Evolutionary conservation across 2,888 invertebrate genomes (phyloP), one percentile per base, ranked within the genome.

Genomic region (Macrosiphum euphorbiae): DNA sequence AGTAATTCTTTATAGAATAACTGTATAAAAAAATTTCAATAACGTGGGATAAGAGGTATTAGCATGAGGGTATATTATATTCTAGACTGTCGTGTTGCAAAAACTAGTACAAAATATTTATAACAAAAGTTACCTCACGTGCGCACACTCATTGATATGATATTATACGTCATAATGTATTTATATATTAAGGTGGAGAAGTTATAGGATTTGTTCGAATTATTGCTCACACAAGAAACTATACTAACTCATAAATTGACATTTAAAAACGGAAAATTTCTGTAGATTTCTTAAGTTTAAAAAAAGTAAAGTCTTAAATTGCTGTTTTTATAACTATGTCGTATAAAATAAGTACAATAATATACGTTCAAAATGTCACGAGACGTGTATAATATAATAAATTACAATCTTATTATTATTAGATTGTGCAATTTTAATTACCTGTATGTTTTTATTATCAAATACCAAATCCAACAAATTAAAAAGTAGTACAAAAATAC

Each of bases 81-180:
- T n/a, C 35, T 87, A 50, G 47, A 87, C 55, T 58, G 41, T 58
- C 28, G 28, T 88, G 26, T 58, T 55, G 41, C 11, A 58, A 88
- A 35, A 13, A 26, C 26, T 88, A 90, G 90, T 90, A 90, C 90
- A 90, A 90, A 90, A 90, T 90, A 78, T 16, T 52, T 52, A 52
- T 78, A 78, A 78, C 52, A 41, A 91, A 28, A 91, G 84, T 91
- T 91, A 91, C 91, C 91, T 84, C 78, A 91, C 91, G 41, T 11
- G 91, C 28, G 8, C 52, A 84, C 52, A 28, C 35, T 28, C 28
- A 41, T 84, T 13, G 11, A 87, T 87, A 47, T n/a, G 28, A 87
- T 87, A 86, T 47, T 47, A 47, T 47, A 87, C 86, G 16, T 44
- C 26, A 28, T 86, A 26, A 47, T 86, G 47, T 47, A 47, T 47